Conservation (phyloP, 2,113 vertebrate genomes). For the Suricata suricatta region DNA sequence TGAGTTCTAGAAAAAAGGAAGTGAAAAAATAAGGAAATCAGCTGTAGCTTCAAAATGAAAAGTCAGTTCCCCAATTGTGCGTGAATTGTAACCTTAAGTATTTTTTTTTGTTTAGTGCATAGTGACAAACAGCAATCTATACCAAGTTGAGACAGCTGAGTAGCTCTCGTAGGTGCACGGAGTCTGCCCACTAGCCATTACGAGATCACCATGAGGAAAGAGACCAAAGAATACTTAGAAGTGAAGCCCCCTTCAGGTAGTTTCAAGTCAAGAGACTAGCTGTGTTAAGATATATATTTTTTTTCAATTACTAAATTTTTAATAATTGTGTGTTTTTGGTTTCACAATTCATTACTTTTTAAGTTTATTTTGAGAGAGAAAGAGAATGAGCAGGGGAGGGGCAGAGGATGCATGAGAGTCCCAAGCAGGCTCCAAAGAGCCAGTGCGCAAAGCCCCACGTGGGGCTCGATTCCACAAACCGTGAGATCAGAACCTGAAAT, state of each 20-base stretch:
- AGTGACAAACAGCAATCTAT: neutral
- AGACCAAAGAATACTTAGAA: neutral
- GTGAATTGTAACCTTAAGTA: neutral
- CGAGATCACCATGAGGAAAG: neutral
- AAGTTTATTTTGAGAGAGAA: too few species aligned
- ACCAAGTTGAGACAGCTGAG: neutral
- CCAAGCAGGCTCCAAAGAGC: too few species aligned
- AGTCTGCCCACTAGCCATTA: neutral
- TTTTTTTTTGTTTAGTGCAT: neutral
- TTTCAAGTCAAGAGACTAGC: neutral
- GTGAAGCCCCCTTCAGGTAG: neutral
- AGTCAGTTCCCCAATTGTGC: neutral
- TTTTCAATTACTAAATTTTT: neutral
- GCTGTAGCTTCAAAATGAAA: neutral
- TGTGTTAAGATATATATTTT: neutral
- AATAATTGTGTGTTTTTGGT: neutral
- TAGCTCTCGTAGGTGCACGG: neutral
- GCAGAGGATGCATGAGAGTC: too few species aligned
- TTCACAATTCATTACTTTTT: neutral
- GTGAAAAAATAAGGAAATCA: neutral
- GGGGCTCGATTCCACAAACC: too few species aligned
- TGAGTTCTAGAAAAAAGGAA: neutral
- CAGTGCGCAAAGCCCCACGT: too few species aligned
- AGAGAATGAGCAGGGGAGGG: too few species aligned
- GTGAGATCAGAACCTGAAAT: too few species aligned